These are phyloP conservation scores for Agonum fuliginosum DNA, from an alignment of 2,888 invertebrate species.

Conservation along the genomic window DNA sequence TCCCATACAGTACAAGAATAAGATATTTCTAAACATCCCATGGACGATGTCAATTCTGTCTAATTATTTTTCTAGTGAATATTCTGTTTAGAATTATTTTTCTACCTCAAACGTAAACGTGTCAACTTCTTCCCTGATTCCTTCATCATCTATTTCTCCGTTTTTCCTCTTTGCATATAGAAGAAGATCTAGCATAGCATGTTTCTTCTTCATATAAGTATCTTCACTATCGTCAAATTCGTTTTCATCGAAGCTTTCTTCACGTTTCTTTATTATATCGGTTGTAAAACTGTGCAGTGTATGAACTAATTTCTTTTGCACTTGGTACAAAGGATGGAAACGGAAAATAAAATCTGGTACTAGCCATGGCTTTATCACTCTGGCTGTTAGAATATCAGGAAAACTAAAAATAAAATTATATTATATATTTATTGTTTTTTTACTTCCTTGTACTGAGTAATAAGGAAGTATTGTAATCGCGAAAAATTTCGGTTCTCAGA, in stretches of 20 bases:
- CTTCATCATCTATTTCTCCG: constrained; percentile 51
- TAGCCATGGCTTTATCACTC: constrained; percentile 76
- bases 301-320: constrained; percentile 71
- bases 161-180: constrained; percentile 20
- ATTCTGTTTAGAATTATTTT: background rate
- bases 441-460: no score
- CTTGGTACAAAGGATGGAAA: constrained; percentile 72
- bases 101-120: constrained; percentile 56
- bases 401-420: constrained; percentile 52
- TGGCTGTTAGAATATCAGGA: constrained; percentile 70
- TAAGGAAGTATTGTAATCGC: no score
- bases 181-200: constrained; percentile 49
- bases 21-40: no score
- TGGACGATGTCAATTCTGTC: no score
- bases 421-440: no score
- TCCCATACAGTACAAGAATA: no score
- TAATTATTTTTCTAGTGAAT: background rate
- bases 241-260: constrained; percentile 61
- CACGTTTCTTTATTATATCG: constrained; percentile 45
- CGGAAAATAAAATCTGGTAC: constrained; percentile 76
- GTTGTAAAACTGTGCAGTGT: constrained; percentile 61
- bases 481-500: no score
- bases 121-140: constrained; percentile 56
- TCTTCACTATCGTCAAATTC: constrained; percentile 30
- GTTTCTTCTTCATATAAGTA: constrained; percentile 13